Evolutionary conservation across 2,113 vertebrate genomes (phyloP).

Genomic region (Thamnophis sirtalis): DNA sequence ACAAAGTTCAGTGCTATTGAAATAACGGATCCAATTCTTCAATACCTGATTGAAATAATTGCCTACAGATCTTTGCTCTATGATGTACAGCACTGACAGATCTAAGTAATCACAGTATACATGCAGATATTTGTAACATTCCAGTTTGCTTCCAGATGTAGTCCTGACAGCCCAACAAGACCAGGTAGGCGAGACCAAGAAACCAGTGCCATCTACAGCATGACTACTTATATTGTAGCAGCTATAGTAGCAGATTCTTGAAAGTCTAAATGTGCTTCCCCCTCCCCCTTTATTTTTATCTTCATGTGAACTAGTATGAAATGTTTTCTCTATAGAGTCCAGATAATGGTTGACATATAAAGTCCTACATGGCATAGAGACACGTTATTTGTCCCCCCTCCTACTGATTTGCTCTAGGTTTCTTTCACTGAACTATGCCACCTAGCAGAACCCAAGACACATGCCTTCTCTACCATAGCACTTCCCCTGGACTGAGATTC

Average conservation of each 20-base stretch:
- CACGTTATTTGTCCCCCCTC: not conserved
- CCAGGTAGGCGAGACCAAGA: not conserved
- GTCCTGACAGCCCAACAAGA: not conserved
- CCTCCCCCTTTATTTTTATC: not conserved
- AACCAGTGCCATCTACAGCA: not conserved
- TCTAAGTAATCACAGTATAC: not conserved
- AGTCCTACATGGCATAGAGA: not conserved
- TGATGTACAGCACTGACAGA: not conserved
- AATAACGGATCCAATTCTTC: not conserved
- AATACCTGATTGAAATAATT: not conserved
- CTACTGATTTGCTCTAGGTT: not conserved
- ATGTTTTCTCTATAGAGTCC: not conserved
- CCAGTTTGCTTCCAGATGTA: not conserved
- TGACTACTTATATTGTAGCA: not conserved
- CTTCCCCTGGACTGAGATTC: not conserved
- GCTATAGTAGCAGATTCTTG: not conserved
- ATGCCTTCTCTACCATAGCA: not conserved
- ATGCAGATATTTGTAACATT: not conserved
- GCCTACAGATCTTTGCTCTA: not conserved
- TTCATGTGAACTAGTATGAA: not conserved
- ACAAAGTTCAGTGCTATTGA: not conserved
- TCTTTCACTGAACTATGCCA: not conserved
- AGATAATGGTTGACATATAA: not conserved
- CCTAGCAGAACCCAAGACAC: not conserved
- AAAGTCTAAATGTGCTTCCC: not conserved